Conservation (phyloP, 2,797 vertebrate species). For the Crocidura indochinensis region DNA sequence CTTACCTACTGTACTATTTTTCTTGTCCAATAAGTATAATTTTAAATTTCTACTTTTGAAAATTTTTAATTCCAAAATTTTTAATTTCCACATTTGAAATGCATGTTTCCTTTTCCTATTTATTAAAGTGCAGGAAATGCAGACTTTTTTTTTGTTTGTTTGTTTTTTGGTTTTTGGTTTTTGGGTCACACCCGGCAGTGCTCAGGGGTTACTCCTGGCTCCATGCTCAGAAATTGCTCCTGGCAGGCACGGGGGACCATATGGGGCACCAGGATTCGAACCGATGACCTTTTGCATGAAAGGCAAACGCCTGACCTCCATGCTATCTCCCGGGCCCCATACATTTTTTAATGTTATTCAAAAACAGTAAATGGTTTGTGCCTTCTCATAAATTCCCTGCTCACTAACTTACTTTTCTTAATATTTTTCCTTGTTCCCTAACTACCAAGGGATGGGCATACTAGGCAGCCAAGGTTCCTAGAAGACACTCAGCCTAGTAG, state of each 20-base stretch:
- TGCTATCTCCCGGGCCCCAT: too few relatives aligned
- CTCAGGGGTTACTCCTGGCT: too few relatives aligned
- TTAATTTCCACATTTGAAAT: slow-evolving; percentile 48
- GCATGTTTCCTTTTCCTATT: slow-evolving; percentile 3
- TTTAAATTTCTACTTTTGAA: neutral
- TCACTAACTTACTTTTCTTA: neutral
- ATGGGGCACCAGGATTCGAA: too few relatives aligned
- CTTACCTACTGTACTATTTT: too few relatives aligned
- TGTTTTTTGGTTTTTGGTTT: too few relatives aligned
- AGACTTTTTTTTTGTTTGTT: too few relatives aligned
- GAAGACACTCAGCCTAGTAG: neutral
- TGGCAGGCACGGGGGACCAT: too few relatives aligned
- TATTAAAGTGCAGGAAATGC: neutral
- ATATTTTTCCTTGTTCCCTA: neutral
- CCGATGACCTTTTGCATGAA: too few relatives aligned
- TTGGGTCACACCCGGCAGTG: too few relatives aligned
- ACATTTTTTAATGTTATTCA: neutral
- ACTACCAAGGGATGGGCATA: neutral
- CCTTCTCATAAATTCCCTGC: neutral
- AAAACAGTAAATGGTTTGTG: neutral
- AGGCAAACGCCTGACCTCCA: too few relatives aligned
- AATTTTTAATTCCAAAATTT: slow-evolving; percentile 5
- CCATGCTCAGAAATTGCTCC: too few relatives aligned
- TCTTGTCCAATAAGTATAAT: too few relatives aligned
- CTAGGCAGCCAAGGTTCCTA: neutral